Conservation (phyloP, 2,888 invertebrate species). For the Listrodromus nycthemerus region DNA sequence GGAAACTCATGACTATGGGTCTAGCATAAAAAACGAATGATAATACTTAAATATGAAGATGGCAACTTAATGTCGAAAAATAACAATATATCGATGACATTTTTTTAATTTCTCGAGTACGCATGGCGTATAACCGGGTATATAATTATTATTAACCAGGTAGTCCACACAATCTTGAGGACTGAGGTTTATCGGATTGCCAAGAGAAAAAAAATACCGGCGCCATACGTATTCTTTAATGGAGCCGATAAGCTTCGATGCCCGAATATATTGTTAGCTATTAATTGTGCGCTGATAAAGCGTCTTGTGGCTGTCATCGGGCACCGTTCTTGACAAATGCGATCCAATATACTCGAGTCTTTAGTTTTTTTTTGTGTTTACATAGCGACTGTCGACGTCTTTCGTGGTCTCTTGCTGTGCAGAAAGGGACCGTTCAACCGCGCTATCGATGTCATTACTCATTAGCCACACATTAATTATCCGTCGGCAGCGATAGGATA, state of each 20-base stretch:
- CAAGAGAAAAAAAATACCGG: constrained; percentile 68
- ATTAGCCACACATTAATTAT: constrained; percentile 77
- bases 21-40: not conserved
- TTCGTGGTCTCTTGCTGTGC: constrained; percentile 7
- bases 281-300: constrained; percentile 80
- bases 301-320: constrained; percentile 75
- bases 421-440: constrained; percentile 49
- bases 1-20: too few species aligned
- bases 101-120: not conserved
- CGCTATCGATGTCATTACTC: constrained; percentile 72
- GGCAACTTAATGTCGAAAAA: not conserved
- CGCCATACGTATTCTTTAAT: constrained; percentile 76
- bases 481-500: constrained; percentile 62
- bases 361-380: constrained; percentile 51
- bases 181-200: constrained; percentile 34
- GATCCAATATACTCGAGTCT: constrained; percentile 69
- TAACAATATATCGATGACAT: not conserved
- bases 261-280: constrained; percentile 78
- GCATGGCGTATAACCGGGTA: not conserved
- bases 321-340: constrained; percentile 78
- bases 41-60: not conserved
- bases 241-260: constrained; percentile 75
- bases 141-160: not conserved
- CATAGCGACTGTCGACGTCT: constrained; percentile 14
- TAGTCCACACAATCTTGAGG: constrained; percentile 38